Evolutionary conservation across 2,797 vertebrate genomes (phyloP).

Genomic region (Sebastes baramenuke): DNA sequence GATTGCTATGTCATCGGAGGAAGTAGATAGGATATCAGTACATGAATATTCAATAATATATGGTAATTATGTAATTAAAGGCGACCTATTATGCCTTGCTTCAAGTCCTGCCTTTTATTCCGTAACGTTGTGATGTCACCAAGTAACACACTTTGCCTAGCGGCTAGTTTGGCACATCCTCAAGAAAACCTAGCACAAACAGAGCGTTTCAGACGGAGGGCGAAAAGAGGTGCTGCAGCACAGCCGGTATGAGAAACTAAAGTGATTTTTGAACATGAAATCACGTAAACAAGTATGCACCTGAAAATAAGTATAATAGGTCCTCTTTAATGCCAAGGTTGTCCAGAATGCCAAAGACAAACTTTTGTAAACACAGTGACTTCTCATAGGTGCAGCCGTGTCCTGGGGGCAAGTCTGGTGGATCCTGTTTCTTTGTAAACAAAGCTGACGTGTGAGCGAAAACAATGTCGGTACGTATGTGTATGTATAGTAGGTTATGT

Average conservation of each 20-base stretch:
- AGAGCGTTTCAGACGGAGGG: too few species aligned
- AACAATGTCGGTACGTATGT: not conserved
- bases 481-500: not conserved
- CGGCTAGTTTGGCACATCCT: too few species aligned
- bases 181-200: too few species aligned
- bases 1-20: not conserved
- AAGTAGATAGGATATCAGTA: not conserved
- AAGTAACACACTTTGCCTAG: too few species aligned
- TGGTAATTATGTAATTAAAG: not conserved
- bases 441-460: not conserved
- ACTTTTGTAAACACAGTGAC: not conserved
- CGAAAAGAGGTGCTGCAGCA: too few species aligned
- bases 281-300: too few species aligned
- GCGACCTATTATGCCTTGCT: too few species aligned
- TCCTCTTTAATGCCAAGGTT: not conserved
- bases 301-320: too few species aligned
- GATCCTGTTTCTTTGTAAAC: constrained; percentile 32
- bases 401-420: not conserved
- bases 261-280: too few species aligned
- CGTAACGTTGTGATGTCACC: too few species aligned
- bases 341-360: not conserved
- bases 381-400: not conserved
- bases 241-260: too few species aligned
- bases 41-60: not conserved
- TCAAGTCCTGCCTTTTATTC: too few species aligned